Evolutionary conservation across 1,140 invertebrate genomes (phyloP).

Genomic region (Mizuhopecten yessoensis): DNA sequence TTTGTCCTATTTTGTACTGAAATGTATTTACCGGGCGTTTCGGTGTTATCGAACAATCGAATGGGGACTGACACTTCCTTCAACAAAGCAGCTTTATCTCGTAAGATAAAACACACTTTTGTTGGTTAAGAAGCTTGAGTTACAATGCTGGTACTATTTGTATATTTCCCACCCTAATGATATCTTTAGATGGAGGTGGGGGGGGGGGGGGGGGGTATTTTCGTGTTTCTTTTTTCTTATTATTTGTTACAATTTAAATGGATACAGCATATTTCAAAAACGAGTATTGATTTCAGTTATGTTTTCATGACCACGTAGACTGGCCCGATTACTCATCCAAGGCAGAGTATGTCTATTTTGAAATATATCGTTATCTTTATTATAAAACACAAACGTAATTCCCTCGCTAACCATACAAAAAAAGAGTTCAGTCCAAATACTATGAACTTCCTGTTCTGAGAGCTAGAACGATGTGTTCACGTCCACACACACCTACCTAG

Average conservation of each 20-base stretch:
- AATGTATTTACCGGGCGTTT: not conserved
- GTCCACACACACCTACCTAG: not conserved
- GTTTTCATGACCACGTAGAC: too few species aligned
- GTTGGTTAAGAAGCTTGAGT: not conserved
- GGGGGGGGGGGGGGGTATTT: too few species aligned
- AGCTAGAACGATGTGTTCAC: not conserved
- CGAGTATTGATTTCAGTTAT: too few species aligned
- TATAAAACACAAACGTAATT: too few species aligned
- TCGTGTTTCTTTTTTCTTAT: too few species aligned
- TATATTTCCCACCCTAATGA: not conserved
- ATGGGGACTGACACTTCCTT: not conserved
- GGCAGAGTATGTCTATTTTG: too few species aligned
- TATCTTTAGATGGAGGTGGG: not conserved
- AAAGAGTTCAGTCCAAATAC: too few species aligned
- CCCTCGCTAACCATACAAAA: too few species aligned
- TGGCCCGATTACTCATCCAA: too few species aligned
- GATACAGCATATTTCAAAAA: too few species aligned
- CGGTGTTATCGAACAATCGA: not conserved
- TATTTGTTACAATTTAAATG: too few species aligned
- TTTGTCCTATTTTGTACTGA: not conserved
- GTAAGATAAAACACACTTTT: not conserved
- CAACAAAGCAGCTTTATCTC: not conserved
- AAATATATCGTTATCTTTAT: too few species aligned
- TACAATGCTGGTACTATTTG: not conserved
- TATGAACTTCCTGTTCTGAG: not conserved